Evolutionary conservation across 1,140 invertebrate species (phyloP).

Genomic region (Heliconius nattereri): DNA sequence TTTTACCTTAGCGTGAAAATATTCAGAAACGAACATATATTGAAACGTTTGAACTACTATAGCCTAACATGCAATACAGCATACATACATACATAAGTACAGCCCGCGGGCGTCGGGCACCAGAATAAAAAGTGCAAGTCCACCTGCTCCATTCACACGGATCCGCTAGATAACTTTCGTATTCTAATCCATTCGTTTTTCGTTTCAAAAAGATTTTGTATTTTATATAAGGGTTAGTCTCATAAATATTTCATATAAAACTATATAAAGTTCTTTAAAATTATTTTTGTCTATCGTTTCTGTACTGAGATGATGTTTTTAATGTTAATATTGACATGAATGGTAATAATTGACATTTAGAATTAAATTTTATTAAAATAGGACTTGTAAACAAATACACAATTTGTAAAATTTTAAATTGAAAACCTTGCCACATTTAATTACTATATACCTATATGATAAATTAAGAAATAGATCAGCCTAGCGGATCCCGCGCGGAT

Average conservation of each 20-base stretch:
- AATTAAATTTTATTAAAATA: too few species aligned
- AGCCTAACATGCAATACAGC: conserved; percentile 43
- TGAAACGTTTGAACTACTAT: conserved; percentile 40
- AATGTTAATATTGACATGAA: too few species aligned
- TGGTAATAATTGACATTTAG: too few species aligned
- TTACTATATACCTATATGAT: too few species aligned
- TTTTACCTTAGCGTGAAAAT: conserved; percentile 1
- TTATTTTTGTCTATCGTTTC: background rate
- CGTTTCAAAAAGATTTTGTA: conserved; percentile 39
- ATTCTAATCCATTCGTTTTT: conserved; percentile 51
- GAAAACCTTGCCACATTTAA: too few species aligned
- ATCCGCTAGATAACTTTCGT: conserved; percentile 63
- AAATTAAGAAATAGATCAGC: too few species aligned
- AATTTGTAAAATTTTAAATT: too few species aligned
- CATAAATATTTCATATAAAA: conserved; percentile 1
- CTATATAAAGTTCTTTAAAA: background rate
- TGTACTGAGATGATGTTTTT: too few species aligned
- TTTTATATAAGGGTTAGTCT: conserved; percentile 13
- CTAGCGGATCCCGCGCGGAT: too few species aligned
- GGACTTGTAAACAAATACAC: too few species aligned
- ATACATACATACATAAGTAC: too few species aligned
- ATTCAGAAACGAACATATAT: conserved; percentile 23
- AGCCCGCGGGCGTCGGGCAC: conserved; percentile 31
- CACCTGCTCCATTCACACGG: conserved; percentile 63
- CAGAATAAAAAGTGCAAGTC: conserved; percentile 45